Percentiles rank a stretch among this genome's conserved stretches.
Evolutionary conservation across 2,888 invertebrate species (phyloP).

Genomic region (Metacarcinus magister): DNA sequence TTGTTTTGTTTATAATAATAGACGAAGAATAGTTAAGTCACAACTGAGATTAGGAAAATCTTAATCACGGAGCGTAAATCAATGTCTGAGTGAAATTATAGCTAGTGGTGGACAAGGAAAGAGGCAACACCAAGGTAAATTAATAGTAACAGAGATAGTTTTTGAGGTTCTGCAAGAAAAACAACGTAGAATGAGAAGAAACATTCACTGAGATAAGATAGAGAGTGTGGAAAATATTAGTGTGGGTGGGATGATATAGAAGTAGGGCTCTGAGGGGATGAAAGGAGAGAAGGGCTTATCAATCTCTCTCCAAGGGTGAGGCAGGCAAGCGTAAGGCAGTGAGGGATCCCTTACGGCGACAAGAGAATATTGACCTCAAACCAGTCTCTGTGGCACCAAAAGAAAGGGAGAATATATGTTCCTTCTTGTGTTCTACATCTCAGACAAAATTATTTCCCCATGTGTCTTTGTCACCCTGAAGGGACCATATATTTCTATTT

Average conservation of each 20-base stretch:
- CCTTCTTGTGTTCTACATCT: neutral
- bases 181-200: neutral
- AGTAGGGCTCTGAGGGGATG: neutral
- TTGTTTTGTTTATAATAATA: too few relatives aligned
- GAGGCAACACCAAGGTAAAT: neutral
- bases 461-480: neutral
- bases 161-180: neutral
- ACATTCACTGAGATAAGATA: neutral
- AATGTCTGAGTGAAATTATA: neutral
- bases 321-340: neutral
- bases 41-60: neutral
- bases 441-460: neutral
- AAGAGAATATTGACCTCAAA: neutral
- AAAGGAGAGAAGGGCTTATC: neutral
- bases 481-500: neutral
- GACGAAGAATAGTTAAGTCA: neutral
- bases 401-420: neutral
- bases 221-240: neutral
- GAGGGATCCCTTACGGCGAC: neutral
- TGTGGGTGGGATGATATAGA: neutral
- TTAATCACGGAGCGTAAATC: neutral
- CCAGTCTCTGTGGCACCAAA: neutral
- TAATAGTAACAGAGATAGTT: neutral
- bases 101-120: neutral
- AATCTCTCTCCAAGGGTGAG: neutral